Evolutionary conservation across 64 coral and sea anemone genomes (phyloP).

Genomic region (Catalaphyllia jardinei): DNA sequence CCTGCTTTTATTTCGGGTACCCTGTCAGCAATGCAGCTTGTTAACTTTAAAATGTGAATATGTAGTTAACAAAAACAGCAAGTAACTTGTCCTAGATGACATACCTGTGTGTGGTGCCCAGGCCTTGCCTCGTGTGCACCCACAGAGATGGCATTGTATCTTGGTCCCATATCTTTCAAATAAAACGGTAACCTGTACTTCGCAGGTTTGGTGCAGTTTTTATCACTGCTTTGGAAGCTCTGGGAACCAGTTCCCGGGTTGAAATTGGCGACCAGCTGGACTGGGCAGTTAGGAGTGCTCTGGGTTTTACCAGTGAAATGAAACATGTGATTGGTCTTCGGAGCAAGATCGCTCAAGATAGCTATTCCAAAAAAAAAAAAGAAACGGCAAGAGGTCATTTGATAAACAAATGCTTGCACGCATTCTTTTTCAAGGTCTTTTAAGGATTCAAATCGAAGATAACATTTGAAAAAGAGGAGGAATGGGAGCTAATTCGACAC

Average conservation of each 20-base stretch:
- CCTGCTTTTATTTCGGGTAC: too few relatives aligned
- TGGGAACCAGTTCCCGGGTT: conserved; percentile 89
- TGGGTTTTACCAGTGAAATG: conserved; percentile 78
- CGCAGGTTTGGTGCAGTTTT: conserved; percentile 40
- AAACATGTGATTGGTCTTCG: conserved; percentile 79
- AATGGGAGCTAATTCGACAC: too few relatives aligned
- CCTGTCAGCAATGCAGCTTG: too few relatives aligned
- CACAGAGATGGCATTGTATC: conserved; percentile 93
- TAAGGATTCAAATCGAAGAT: too few relatives aligned
- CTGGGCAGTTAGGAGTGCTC: conserved; percentile 86
- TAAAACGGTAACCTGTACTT: conserved; percentile 85
- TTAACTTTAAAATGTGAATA: too few relatives aligned
- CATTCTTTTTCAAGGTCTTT: too few relatives aligned
- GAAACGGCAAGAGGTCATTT: neutral
- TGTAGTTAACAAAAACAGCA: too few relatives aligned
- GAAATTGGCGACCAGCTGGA: conserved; percentile 90
- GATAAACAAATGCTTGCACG: neutral
- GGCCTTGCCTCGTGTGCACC: conserved; percentile 93
- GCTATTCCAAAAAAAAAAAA: conserved; percentile 42
- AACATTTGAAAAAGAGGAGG: too few relatives aligned
- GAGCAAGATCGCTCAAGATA: conserved; percentile 67
- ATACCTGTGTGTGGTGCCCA: conserved; percentile 98
- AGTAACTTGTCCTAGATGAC: neutral
- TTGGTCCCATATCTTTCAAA: conserved; percentile 89
- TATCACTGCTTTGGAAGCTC: conserved; percentile 60